Conservation (phyloP, 2,113 vertebrate species). For the Phylloscopus trochilus region DNA sequence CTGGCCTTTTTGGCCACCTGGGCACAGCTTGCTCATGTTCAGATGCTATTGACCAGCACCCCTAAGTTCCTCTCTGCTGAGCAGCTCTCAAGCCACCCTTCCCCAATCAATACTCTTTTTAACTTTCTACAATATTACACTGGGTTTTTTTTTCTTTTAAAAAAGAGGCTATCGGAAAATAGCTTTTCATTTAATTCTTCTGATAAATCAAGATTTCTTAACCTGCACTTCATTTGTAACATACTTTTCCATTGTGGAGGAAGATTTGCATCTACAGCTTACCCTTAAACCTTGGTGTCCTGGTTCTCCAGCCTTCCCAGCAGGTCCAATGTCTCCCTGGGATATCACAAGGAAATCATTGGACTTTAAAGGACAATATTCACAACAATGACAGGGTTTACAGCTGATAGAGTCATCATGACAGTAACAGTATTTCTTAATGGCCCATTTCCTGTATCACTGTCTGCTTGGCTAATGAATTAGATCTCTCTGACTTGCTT, state of each 20-base stretch:
- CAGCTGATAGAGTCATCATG: background rate
- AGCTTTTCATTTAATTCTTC: background rate
- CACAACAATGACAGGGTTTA: background rate
- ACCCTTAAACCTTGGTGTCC: slow-evolving; percentile 86
- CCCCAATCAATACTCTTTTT: background rate
- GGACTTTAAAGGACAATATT: background rate
- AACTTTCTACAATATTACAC: background rate
- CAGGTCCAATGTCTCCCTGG: slow-evolving; percentile 82
- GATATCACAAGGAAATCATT: background rate
- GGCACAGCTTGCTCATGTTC: background rate
- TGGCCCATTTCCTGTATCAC: background rate
- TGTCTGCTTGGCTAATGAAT: background rate
- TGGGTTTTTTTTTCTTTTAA: background rate
- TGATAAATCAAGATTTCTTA: background rate
- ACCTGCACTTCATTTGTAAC: background rate
- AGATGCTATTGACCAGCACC: background rate
- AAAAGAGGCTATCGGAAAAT: background rate
- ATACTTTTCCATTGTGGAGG: background rate
- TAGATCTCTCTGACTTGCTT: background rate
- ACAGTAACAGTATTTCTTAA: background rate
- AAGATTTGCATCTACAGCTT: slow-evolving; percentile 41
- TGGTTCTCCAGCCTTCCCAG: slow-evolving; percentile 79
- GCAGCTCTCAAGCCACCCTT: background rate
- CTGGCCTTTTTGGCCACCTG: background rate
- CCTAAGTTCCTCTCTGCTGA: background rate